A percentile compares a stretch with the other conserved stretches of the same genome.
phyloP scores from a whole-genome alignment of 30 jellyfish, hydroid and myxozoan species.

The Turritopsis dohrnii region DNA sequence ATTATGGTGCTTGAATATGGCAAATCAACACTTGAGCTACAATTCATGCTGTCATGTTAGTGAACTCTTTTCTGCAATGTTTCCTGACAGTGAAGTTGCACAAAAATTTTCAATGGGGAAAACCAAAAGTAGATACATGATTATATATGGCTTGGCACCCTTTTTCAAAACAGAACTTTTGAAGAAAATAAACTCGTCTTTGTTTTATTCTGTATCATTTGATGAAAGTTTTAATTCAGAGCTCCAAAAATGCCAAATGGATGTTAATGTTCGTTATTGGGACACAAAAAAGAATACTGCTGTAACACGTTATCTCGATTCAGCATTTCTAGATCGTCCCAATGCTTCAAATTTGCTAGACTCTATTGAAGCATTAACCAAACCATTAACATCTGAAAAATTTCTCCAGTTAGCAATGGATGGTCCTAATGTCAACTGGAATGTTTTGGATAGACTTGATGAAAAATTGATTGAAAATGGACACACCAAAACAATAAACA shows the following conservation, averaged over 20 bases:
- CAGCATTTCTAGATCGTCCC: neutral
- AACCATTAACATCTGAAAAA: neutral
- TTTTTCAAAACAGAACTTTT: neutral
- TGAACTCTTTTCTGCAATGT: constrained; percentile 7
- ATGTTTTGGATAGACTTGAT: neutral
- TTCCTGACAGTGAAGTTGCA: constrained; percentile 23
- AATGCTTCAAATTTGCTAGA: neutral
- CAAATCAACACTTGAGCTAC: neutral
- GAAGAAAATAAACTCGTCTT: neutral
- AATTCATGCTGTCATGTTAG: neutral
- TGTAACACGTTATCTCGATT: neutral
- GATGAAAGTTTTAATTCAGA: neutral
- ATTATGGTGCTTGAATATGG: neutral
- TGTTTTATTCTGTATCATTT: neutral
- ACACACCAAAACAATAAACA: neutral
- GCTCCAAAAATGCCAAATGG: constrained; percentile 3
- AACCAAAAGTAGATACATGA: neutral
- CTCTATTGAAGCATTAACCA: neutral
- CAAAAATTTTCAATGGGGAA: constrained; percentile 10
- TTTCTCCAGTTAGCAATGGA: neutral
- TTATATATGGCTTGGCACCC: constrained; percentile 11
- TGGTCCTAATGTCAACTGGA: constrained; percentile 11
- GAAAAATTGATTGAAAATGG: neutral
- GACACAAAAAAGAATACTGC: neutral
- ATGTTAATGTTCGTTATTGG: neutral